Base-by-base conservation (phyloP, 2,113 vertebrate species). In the Lucifuga dentata region DNA sequence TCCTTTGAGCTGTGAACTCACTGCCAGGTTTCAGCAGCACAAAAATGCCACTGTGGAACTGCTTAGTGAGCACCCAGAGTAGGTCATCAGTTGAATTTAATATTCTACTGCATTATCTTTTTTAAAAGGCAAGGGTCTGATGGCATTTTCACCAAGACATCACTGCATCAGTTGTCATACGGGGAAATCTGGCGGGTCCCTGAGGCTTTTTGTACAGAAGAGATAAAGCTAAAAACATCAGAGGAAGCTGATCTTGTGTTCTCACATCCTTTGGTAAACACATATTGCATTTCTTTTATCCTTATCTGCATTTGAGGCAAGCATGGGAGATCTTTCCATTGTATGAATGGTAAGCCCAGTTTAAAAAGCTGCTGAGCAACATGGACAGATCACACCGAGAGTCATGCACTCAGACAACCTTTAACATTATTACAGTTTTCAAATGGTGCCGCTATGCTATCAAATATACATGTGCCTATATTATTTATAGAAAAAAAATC, bases 391-490 rank as follows among this genome's bases (percentile, higher is more conserved):
- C 66, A 40, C 52, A 70, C 26, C 19, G 26, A 39, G 53, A 60
- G 61, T 40, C 41, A 62, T 38, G 19, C 43, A 40, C 35, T 49
- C 32, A 2, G 29, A 67, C 76, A 67, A 46, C 62, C 32, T 39
- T 50, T 51, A 51, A 21, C 68, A 73, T 87, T 65, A 71, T 81
- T 49, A 68, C 40, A 39, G 46, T 60, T 63, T 81, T 57, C 51
- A 58, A 56, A 46, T 29, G 57, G 44, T 81, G 62, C 49, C 70
- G 57, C 53, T 15, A 2, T 49, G 24, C 45, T 20, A 51, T 85
- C 17, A 89, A 88, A 89, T 73, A 90, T 77, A 85, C 39, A 88
- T 77, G 67, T 44, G 41, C 26, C 29, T 90, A 39, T 81, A 86
- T 85, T 76, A 86, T 90, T 86, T 15, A 85, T 38, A 44, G 49